Base-by-base conservation (phyloP, 2,113 vertebrate genomes). In the Neodon shergylaensis region DNA sequence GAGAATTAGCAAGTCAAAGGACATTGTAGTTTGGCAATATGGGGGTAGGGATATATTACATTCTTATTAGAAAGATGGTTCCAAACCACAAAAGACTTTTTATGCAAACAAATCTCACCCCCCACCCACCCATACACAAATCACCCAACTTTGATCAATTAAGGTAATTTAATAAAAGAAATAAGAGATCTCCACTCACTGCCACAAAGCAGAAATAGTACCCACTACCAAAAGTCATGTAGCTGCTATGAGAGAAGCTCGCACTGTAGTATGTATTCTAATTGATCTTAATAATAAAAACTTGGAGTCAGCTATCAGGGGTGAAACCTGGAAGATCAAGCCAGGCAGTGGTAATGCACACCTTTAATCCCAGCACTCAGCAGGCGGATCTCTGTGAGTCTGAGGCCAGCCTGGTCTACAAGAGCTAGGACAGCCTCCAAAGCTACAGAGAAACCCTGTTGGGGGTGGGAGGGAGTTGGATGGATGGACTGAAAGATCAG, bases 131-230 rank as follows among this genome's bases (percentile, higher is more conserved):
- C 68, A 82, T 54, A 61, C 4, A 58, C 5, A 61, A 47, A 73
- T 39, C 72, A 73, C n/a, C 72, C n/a, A 83, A 82, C 89, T 87
- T 91, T 91, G 58, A 88, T 84, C 31, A 96, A 31, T 73, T 84
- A 91, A 79, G 61, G 47, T 58, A 72, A 85, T 86, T 72, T 70
- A 81, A 81, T 65, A 9, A 31, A 78, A 68, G 13, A 78, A 68
- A 95, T 73, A 36, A 92, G 42, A 63, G 88, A 7, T 86, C 11
- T 66, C 19, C 49, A 16, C 0, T 22, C 31, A 77, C 44, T 81
- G 90, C 26, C 61, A 70, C 39, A 83, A 94, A 79, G 36, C 19
- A 58, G 0, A 65, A 9, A 74, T 0, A 21, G 52, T 2, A 70
- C 9, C 33, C 54, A 90, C 52, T 68, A 84, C 52, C 61, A 54